Percentiles rank a stretch among this genome's conserved stretches.
These are phyloP conservation scores for Tanypteryx hageni DNA, from an alignment of 2,888 invertebrate genomes.

Conservation along the genomic window DNA sequence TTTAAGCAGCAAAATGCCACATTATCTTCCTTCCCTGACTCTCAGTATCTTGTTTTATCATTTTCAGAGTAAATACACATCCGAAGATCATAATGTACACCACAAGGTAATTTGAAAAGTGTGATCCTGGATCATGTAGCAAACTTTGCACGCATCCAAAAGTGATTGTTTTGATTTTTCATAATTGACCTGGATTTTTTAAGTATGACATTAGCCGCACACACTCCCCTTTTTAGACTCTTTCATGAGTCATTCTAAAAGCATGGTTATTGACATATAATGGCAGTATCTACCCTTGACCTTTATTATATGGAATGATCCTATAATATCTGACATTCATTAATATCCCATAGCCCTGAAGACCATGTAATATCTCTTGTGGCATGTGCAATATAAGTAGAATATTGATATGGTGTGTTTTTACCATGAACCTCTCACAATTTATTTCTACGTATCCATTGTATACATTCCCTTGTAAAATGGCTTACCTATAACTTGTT, in stretches of 20 bases:
- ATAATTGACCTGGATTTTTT: conserved; percentile 52
- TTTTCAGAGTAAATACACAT: conserved; percentile 60
- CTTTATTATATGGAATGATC: conserved; percentile 13
- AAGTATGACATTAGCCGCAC: neutral
- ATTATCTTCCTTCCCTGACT: conserved; percentile 47
- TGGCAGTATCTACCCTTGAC: conserved; percentile 20
- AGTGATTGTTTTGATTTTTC: conserved; percentile 50
- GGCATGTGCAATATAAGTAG: conserved; percentile 45
- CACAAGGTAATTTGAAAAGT: conserved; percentile 57
- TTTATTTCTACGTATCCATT: conserved; percentile 37
- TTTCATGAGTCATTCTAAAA: conserved; percentile 31
- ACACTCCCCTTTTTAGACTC: conserved; percentile 46
- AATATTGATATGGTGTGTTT: neutral
- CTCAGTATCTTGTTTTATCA: conserved; percentile 61
- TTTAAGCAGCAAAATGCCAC: conserved; percentile 22
- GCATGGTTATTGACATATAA: conserved; percentile 52
- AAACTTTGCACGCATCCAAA: conserved; percentile 57
- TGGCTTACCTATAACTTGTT: neutral
- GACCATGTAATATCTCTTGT: conserved; percentile 30
- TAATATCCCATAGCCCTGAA: conserved; percentile 36
- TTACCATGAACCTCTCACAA: neutral
- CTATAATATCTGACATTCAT: neutral
- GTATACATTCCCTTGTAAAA: conserved; percentile 48
- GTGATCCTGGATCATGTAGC: conserved; percentile 56
- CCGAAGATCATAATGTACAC: conserved; percentile 60